Evolutionary conservation across 92 coral and sea anemone genomes (phyloP), one percentile per base, ranked within the genome.

Genomic region (Chrysogorgia sp.): DNA sequence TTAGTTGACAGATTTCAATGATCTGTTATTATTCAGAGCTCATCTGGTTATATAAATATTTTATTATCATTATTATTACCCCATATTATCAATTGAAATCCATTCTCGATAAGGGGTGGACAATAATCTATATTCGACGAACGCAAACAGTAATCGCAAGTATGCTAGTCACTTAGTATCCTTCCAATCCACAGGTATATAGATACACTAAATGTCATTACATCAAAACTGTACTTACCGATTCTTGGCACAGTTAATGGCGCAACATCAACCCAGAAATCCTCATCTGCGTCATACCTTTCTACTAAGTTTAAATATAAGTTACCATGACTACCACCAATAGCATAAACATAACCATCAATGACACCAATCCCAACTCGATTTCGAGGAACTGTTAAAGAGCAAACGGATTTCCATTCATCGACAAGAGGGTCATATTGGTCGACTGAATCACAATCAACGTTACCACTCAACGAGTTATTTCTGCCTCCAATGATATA

Each of bases 401-500:
- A 82, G 37, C 84, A 58, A 15, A 81, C 86, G 10, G 86, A 58
- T 69, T 26, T 82, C 96, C 96, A 90, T 22, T 72, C 83, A 58
- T 90, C 82, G 37, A 74, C 77, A 74, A 87, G 68, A 30, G 93
- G 93, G 43, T 87, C 90, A 58, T 90, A 90, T 13, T 86, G 79
- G 71, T 90, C 93, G 4, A 90, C 87, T 23, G 84, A 74, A 40
- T 86, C 85, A 66, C 88, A 85, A 76, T 90, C 96, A 30, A 85
- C 82, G 61, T 82, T 88, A 17, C 96, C 92, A 49, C 85, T 76
- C 9, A 85, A 53, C 40, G 88, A 85, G 88, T 90, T 90, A 32
- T 86, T 90, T 28, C 96, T 90, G 28, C 96, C 96, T 33, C 96
- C 96, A 45, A 90, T 80, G 37, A 90, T 79, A 43, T 84, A 90